phyloP scores from a whole-genome alignment of 2,113 vertebrate species.

The Tapirus terrestris region DNA sequence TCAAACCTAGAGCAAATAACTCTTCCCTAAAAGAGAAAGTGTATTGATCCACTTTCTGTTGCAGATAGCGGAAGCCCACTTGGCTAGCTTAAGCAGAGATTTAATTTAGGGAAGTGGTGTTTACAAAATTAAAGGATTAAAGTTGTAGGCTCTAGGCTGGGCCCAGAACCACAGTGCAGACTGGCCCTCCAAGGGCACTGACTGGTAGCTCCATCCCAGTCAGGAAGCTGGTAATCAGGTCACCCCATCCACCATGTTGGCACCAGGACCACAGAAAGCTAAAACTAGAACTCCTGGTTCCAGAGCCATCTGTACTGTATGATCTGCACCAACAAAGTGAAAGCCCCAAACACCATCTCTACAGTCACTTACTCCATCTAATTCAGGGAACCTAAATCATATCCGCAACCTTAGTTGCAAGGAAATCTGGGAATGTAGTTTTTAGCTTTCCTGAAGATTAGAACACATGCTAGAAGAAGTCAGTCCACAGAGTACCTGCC shows the following conservation, averaged over 20 bases:
- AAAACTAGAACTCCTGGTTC: not conserved
- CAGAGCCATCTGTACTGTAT: not conserved
- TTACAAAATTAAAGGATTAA: not conserved
- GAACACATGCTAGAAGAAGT: not conserved
- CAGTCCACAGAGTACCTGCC: not conserved
- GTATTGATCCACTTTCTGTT: not conserved
- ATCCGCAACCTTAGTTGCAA: not conserved
- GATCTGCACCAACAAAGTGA: not conserved
- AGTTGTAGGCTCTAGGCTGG: not conserved
- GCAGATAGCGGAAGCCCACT: not conserved
- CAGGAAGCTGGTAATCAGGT: not conserved
- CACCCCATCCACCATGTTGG: not conserved
- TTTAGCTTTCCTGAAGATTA: not conserved
- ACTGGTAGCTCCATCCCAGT: too few relatives aligned
- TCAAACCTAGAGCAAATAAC: not conserved
- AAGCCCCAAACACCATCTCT: not conserved
- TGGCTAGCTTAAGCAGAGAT: not conserved
- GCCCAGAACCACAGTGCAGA: not conserved
- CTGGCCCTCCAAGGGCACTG: not conserved
- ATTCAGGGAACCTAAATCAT: not conserved
- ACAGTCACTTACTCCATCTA: not conserved
- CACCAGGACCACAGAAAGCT: not conserved
- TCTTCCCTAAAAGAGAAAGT: not conserved
- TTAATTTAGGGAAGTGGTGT: not conserved
- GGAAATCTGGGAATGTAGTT: not conserved